Conservation (phyloP, 1,140 invertebrate genomes). For the Drosophila pruinosa region DNA sequence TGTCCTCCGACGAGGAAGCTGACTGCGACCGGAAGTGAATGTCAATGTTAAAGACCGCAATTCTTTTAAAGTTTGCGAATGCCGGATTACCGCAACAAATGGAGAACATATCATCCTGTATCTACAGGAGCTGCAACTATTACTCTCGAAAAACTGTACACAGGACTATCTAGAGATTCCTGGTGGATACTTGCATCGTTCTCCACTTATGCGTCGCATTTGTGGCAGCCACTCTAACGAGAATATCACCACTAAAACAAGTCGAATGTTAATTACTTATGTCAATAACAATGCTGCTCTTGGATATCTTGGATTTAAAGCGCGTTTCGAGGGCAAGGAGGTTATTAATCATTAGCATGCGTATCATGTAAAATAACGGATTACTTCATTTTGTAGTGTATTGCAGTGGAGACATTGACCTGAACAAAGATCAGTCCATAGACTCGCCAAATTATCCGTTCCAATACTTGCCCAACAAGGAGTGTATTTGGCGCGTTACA, state of each 20-base stretch:
- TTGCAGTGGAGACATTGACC: conserved; percentile 95
- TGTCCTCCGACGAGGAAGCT: too few relatives aligned
- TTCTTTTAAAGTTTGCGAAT: conserved; percentile 93
- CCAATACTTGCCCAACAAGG: conserved; percentile 96
- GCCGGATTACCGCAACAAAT: conserved; percentile 98
- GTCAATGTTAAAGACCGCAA: conserved; percentile 84
- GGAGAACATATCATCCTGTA: conserved; percentile 97
- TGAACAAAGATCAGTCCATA: conserved; percentile 90
- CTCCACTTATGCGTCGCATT: conserved; percentile 87
- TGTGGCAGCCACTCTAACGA: conserved; percentile 87
- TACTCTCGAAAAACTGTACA: conserved; percentile 85
- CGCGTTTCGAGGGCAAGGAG: conserved; percentile 86
- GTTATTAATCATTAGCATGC: too few relatives aligned
- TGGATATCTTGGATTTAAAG: conserved; percentile 88
- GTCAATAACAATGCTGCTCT: conserved; percentile 84
- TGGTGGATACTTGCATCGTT: conserved; percentile 92
- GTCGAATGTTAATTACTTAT: conserved; percentile 88
- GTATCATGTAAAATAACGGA: background rate
- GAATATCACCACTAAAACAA: conserved; percentile 83
- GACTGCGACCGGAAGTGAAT: too few relatives aligned
- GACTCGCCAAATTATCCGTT: conserved; percentile 99
- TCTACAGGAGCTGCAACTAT: conserved; percentile 87
- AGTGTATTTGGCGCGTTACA: conserved; percentile 97
- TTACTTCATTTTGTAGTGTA: conserved; percentile 86
- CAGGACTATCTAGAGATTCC: conserved; percentile 91